phyloP scores from a whole-genome alignment of 2,113 vertebrate species.

The Gavialis gangeticus region DNA sequence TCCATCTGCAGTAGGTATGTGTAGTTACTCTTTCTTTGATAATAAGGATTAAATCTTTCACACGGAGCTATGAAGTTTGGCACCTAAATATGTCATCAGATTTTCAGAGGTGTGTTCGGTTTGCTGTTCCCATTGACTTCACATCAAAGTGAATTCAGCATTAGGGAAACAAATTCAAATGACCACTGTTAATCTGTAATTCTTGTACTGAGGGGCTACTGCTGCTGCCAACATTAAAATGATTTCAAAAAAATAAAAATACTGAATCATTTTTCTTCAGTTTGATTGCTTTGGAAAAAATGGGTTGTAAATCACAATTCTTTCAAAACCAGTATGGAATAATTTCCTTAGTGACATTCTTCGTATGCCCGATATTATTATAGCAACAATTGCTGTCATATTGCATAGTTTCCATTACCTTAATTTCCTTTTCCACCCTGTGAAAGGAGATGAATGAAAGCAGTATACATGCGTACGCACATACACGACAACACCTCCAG shows the following conservation, averaged over 20 bases:
- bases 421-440: conserved; percentile 67
- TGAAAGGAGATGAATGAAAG: conserved; percentile 40
- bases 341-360: conserved; percentile 76
- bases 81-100: not conserved
- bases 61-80: not conserved
- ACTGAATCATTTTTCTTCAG: conserved; percentile 32
- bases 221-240: too few species aligned
- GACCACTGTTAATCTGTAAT: not conserved
- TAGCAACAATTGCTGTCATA: conserved; percentile 57
- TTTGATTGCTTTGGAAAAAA: conserved; percentile 39
- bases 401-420: conserved; percentile 62
- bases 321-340: conserved; percentile 72
- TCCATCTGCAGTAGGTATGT: too few species aligned
- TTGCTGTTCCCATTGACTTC: conserved; percentile 31
- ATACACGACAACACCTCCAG: not conserved
- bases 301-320: conserved; percentile 37
- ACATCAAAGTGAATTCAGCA: not conserved
- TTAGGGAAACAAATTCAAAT: not conserved
- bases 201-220: not conserved
- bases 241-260: not conserved
- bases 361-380: conserved; percentile 49
- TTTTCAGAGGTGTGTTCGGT: not conserved
- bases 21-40: not conserved
- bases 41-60: not conserved
- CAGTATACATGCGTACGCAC: not conserved